Percentiles rank a stretch among this genome's conserved stretches.
These are phyloP conservation scores for Echinops telfairi DNA, from an alignment of 2,113 vertebrate genomes.

Conservation along the genomic window DNA sequence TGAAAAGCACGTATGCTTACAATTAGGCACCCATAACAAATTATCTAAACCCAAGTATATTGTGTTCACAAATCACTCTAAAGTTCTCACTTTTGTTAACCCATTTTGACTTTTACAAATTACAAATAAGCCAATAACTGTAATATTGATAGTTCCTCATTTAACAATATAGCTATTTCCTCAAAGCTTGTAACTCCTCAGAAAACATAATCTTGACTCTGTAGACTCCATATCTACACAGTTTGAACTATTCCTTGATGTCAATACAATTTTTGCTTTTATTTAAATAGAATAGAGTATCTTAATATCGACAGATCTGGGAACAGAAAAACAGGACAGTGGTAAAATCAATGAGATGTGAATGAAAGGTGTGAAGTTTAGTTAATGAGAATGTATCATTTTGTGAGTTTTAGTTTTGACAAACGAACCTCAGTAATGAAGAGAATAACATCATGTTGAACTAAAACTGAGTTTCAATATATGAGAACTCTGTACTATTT, in stretches of 20 bases:
- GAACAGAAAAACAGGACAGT: background rate
- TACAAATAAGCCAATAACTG: background rate
- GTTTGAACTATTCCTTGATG: no score
- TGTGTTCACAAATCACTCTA: background rate
- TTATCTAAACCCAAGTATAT: background rate
- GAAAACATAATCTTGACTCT: background rate
- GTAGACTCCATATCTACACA: no score
- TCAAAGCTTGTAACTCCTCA: background rate
- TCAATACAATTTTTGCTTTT: no score
- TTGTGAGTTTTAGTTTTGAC: background rate
- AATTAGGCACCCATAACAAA: background rate
- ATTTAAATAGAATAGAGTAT: no score
- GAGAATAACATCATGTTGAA: constrained; percentile 6
- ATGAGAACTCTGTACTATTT: background rate
- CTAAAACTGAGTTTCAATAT: background rate
- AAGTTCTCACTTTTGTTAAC: background rate
- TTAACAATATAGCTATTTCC: background rate
- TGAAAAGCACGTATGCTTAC: background rate
- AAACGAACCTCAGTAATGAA: constrained; percentile 12
- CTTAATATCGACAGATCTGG: background rate
- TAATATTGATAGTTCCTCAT: background rate
- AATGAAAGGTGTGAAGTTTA: background rate
- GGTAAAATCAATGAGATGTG: background rate
- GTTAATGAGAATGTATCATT: background rate
- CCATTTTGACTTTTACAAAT: background rate